phyloP scores from a whole-genome alignment of 2,797 vertebrate species.

The Acanthurus tractus region DNA sequence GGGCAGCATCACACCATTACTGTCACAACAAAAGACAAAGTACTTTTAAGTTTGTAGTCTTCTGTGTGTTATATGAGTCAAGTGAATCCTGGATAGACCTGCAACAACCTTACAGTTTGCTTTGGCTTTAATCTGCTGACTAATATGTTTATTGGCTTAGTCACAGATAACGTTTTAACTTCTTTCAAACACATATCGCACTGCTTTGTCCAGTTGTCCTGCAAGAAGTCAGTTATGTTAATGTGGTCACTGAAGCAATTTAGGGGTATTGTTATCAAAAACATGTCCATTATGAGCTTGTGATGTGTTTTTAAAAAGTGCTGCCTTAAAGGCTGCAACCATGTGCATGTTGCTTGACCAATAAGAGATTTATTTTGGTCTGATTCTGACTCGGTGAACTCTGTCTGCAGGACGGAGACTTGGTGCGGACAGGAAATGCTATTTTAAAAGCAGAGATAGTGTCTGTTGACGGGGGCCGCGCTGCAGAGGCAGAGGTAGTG shows the following conservation, averaged over 20 bases:
- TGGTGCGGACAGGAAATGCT: conserved; percentile 93
- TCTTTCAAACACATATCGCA: background rate
- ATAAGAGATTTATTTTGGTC: background rate
- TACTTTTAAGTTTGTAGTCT: conserved; percentile 28
- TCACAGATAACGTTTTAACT: background rate
- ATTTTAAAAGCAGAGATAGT: conserved; percentile 89
- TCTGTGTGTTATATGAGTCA: background rate
- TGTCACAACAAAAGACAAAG: conserved; percentile 96
- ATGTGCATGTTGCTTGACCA: background rate
- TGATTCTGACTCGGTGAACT: conserved; percentile 16
- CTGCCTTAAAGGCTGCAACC: background rate
- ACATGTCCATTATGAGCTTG: background rate
- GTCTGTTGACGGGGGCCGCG: conserved; percentile 81
- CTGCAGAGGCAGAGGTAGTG: conserved; percentile 85
- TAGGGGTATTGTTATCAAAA: background rate
- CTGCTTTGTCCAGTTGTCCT: background rate
- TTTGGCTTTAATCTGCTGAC: background rate
- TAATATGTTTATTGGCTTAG: background rate
- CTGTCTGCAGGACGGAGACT: conserved; percentile 86
- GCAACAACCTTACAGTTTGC: background rate
- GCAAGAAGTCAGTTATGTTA: background rate
- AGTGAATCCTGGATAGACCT: too few species aligned
- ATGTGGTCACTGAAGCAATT: background rate
- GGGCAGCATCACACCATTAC: conserved; percentile 93
- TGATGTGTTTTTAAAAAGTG: conserved; percentile 12